Evolutionary conservation across 2,113 vertebrate species (phyloP), one percentile per base, ranked within the genome.

Genomic region (Caranx ignobilis): DNA sequence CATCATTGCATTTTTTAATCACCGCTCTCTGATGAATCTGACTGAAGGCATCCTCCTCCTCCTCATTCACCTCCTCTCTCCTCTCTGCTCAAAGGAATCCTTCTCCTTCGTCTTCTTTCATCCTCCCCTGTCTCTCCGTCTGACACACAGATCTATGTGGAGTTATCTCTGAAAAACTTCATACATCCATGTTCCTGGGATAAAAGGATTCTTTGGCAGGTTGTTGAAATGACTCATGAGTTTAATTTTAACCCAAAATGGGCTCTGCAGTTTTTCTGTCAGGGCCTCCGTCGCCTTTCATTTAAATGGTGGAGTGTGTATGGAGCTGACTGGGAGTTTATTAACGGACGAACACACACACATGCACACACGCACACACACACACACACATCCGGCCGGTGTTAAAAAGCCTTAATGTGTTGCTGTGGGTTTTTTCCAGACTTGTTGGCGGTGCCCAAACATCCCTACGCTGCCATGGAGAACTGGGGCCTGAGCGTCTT

Each of bases 401-500:
- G 69, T n/a, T 85, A 13, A 45, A 47, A 78, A n/a, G 66, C 21
- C 10, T 1, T 74, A 35, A 77, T 34, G 74, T 37, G 2, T 66
- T 43, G 37, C 57, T 67, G 6, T 77, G 15, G 85, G n/a, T 72
- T 54, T 60, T 66, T 60, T 55, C 3, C 87, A 93, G 92, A 93
- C 62, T 37, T 93, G 84, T 7, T 93, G 81, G 92, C 92, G 0
- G 92, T 93, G 66, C 92, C 92, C 60, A 93, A 93, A 71, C 92
- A 93, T 56, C 92, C 92, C 2, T 93, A 93, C 41, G 89, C 92
- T 2, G 92, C 92, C 84, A 93, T 93, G 92, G 92, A 93, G 88
- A 93, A 93, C 91, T 93, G 92, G 92, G 92, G 92, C 0, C 87
- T 93, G 63, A 93, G 87, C 18, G 87, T 93, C 47, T 93, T 93